A percentile compares a stretch with the other conserved stretches of the same genome.
These are phyloP conservation scores for Synchiropus splendidus DNA, from an alignment of 2,113 vertebrate genomes.

Conservation along the genomic window DNA sequence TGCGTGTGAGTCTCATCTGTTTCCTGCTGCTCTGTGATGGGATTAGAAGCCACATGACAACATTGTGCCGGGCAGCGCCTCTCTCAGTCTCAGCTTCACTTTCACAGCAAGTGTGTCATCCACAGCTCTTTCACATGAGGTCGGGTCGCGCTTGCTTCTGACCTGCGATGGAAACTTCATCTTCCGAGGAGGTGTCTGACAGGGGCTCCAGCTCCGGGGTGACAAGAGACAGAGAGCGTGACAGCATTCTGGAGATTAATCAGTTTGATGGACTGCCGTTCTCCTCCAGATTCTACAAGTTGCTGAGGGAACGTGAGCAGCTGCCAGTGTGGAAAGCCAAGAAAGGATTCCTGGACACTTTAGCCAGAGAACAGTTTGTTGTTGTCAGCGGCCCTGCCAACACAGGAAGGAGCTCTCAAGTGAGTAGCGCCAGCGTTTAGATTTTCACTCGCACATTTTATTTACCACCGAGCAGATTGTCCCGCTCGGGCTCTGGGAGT, in stretches of 20 bases:
- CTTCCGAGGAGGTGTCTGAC: too few species aligned
- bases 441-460: neutral
- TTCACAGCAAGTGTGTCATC: neutral
- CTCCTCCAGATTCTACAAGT: slow-evolving; percentile 81
- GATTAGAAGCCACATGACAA: slow-evolving; percentile 58
- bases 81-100: too few species aligned
- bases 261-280: slow-evolving; percentile 84
- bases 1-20: slow-evolving; percentile 31
- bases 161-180: too few species aligned
- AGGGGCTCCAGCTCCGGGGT: too few species aligned
- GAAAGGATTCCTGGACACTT: slow-evolving; percentile 71
- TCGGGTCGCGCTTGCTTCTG: too few species aligned
- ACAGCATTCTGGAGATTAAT: slow-evolving; percentile 75
- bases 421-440: slow-evolving; percentile 44
- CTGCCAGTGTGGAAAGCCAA: slow-evolving; percentile 79
- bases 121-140: neutral
- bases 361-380: slow-evolving; percentile 71
- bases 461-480: neutral
- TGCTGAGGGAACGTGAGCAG: slow-evolving; percentile 75
- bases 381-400: slow-evolving; percentile 73
- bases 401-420: slow-evolving; percentile 86
- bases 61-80: slow-evolving; percentile 42
- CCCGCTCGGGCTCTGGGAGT: neutral
- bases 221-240: neutral
- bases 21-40: slow-evolving; percentile 37